Base-by-base conservation (phyloP, 2,888 invertebrate species). In the Aethes cnicana region DNA sequence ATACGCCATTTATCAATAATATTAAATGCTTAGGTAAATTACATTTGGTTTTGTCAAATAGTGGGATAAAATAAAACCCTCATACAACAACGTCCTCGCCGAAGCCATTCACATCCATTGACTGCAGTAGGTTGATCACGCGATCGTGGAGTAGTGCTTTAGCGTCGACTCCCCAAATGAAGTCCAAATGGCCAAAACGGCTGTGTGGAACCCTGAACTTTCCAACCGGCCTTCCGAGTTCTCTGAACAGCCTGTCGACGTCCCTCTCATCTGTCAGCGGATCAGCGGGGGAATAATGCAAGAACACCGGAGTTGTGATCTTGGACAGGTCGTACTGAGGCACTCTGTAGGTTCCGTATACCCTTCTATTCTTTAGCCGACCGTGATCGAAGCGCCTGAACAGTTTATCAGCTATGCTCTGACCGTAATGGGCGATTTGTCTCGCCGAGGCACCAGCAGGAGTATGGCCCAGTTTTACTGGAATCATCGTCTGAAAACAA, bases 391-490 rank as follows among this genome's bases (percentile, higher is more conserved):
- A 93, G 54, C 92, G 90, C n/a, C 91, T 81, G 70, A 92, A 92
- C 1, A 72, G 62, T 0, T 84, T 84, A 0, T 88, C 90, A 7
- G 74, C 66, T 12, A 93, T 90, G 14, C 92, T 85, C 79, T 96
- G 96, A 0, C 87, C 93, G 68, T 92, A 96, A 74, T 96, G 96
- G 3, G 92, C 81, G 4, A 95, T 72, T 72, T 95, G 95, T 63
- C 92, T 91, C 1, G 92, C 91, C 0, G 95, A 91, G 0, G 93
- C 88, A 2, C 95, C 95, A 1, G 95, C 94, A 0, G 95, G 95
- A 0, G 90, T 77, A 61, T 94, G 94, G 0, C 91, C 92, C n/a
- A 93, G 65, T 49, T 94, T 92, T 0, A 93, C 92, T 0, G 94
- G 94, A 18, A 95, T 59, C 82, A 94, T 90, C 1, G 93, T 93